Conservation (phyloP, 2,888 invertebrate species). For the Dicyrtoma fusca region DNA sequence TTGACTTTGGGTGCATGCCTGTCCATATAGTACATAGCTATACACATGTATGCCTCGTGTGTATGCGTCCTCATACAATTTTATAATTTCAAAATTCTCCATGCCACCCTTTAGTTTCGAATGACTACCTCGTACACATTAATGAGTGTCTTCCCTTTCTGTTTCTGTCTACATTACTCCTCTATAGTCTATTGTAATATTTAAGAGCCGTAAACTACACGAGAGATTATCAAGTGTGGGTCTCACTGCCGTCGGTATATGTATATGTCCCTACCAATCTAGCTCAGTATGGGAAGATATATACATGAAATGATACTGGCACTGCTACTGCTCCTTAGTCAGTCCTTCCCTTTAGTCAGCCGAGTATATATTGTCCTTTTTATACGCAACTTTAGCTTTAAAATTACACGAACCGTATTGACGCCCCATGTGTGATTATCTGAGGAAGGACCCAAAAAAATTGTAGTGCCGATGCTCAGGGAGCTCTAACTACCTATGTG, state of each 20-base stretch:
- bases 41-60: no score
- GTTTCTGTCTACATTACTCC: neutral
- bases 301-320: conserved; percentile 1
- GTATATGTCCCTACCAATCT: no score
- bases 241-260: no score
- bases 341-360: no score
- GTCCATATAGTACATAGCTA: neutral
- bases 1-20: neutral
- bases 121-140: conserved; percentile 15
- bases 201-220: no score
- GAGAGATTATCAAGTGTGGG: no score
- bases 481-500: neutral
- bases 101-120: conserved; percentile 11
- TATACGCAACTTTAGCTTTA: neutral
- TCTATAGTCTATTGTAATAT: neutral
- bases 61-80: conserved; percentile 6
- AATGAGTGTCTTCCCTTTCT: conserved; percentile 14
- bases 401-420: conserved; percentile 33
- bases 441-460: conserved; percentile 8
- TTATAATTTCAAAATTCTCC: conserved; percentile 33
- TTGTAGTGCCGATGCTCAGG: neutral
- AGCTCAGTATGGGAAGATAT: no score
- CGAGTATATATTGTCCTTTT: neutral
- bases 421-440: conserved; percentile 29
- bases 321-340: neutral